These are phyloP conservation scores for Diacarnus erythraeanus DNA, from an alignment of 37 sponge, comb jelly and placozoan species.

Conservation along the genomic window DNA sequence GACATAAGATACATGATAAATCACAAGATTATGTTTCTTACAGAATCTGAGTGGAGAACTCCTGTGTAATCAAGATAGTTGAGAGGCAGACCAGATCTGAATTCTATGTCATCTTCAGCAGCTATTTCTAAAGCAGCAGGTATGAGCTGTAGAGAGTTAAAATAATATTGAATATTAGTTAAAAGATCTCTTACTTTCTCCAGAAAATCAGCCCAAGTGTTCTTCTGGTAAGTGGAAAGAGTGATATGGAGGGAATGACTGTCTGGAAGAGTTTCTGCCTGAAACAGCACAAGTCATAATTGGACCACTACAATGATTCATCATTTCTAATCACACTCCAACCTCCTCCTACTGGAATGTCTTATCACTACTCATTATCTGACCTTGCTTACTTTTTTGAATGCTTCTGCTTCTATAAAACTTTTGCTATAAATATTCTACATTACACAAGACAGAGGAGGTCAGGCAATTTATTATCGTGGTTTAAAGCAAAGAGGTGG, in stretches of 20 bases:
- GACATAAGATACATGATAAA: neutral
- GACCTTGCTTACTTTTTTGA: too few relatives aligned
- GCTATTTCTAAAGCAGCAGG: conserved; percentile 71
- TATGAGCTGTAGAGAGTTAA: conserved; percentile 50
- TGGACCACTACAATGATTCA: too few relatives aligned
- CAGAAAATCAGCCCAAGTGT: conserved; percentile 90
- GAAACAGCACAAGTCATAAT: too few relatives aligned
- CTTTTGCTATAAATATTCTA: too few relatives aligned
- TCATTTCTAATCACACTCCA: too few relatives aligned
- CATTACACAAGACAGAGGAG: too few relatives aligned
- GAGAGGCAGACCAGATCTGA: conserved; percentile 75
- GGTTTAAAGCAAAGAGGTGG: neutral
- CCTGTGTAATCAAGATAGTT: conserved; percentile 78
- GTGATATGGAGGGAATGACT: conserved; percentile 93
- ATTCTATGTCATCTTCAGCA: conserved; percentile 65
- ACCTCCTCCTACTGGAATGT: too few relatives aligned
- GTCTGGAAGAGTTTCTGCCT: conserved; percentile 82
- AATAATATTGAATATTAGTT: neutral
- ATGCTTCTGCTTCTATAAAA: too few relatives aligned
- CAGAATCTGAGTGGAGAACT: conserved; percentile 50
- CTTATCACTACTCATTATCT: too few relatives aligned
- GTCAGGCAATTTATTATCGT: too few relatives aligned
- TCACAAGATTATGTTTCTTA: conserved; percentile 20
- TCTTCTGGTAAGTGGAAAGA: conserved; percentile 88
- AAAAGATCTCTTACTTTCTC: conserved; percentile 59